Base-by-base conservation (phyloP, 2,113 vertebrate genomes). In the Cnemophilus loriae region DNA sequence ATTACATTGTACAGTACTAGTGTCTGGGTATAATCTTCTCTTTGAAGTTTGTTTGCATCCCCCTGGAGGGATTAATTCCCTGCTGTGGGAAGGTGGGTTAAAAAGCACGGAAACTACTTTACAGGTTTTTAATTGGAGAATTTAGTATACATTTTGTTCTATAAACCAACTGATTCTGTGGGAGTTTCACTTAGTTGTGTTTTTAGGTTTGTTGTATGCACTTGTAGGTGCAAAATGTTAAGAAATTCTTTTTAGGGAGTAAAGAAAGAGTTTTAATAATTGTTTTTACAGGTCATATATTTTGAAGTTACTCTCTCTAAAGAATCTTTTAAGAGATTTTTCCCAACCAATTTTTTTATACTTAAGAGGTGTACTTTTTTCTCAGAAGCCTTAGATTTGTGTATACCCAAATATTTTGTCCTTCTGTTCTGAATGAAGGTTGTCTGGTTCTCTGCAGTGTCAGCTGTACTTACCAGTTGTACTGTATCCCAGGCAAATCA, bases 11-110 rank as follows among this genome's bases (percentile, higher is more conserved):
- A 97, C 96, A 97, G 96, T 98, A 90, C 95, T 91, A 97, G 97
- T 97, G 96, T 97, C 98, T 98, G 96, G 97, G 97, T 95, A 96
- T 98, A 97, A 98, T 98, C 97, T 98, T 97, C 93, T 95, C 97
- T 98, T 98, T 98, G 98, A 98, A 98, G 97, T 98, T 96, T 95
- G 97, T 97, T 98, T 97, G 96, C 94, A 96, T 97, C 96, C 95
- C 97, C 96, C 95, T 96, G 50, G 94, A 97, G 96, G 98, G 97
- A 97, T 98, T 98, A 98, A 97, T 97, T 98, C 95, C 98, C 98
- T 97, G 97, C 98, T 98, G 98, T 95, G 98, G 92, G 95, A 98
- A 97, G 97, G 97, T 98, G 96, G 97, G 97, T 97, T 98, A 97
- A 97, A 97, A 97, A 98, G 97, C 96, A 96, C 16, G 89, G 97